Percentiles rank a stretch among this genome's conserved stretches.
Evolutionary conservation across 2,888 invertebrate genomes (phyloP).

Genomic region (Drosophila differens): DNA sequence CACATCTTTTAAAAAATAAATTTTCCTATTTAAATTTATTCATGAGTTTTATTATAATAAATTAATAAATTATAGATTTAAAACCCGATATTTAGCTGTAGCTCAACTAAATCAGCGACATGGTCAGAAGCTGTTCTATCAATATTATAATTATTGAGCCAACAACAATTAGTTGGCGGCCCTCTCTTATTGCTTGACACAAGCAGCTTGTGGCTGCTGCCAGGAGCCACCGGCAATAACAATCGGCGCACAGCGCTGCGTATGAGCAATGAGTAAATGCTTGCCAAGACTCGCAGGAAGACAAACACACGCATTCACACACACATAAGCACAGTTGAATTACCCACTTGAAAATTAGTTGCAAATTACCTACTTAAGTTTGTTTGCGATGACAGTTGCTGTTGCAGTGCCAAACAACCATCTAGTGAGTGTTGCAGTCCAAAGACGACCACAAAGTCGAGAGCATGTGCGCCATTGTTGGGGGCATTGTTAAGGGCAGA

Average conservation of each 20-base stretch:
- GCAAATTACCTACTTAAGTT: constrained; percentile 80
- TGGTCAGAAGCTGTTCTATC: neutral
- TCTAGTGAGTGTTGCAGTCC: constrained; percentile 19
- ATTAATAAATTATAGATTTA: neutral
- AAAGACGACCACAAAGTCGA: constrained; percentile 47
- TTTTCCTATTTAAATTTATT: neutral
- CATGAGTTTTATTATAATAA: neutral
- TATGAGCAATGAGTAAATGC: constrained; percentile 57
- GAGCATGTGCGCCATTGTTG: constrained; percentile 63
- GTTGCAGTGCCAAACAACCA: constrained; percentile 20
- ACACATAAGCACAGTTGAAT: constrained; percentile 42
- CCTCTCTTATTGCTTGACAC: constrained; percentile 34
- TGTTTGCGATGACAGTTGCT: constrained; percentile 62
- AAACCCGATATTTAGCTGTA: neutral
- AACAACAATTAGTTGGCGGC: constrained; percentile 4
- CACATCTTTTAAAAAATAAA: neutral
- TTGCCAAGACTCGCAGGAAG: constrained; percentile 27
- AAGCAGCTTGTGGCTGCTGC: constrained; percentile 11
- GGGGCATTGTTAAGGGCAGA: constrained; percentile 56
- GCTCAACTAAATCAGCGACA: neutral
- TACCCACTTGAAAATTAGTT: constrained; percentile 77
- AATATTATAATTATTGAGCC: constrained; percentile 15
- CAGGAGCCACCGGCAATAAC: constrained; percentile 14
- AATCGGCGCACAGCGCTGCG: constrained; percentile 37
- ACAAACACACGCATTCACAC: constrained; percentile 3